Percentiles rank a stretch among this genome's conserved stretches.
Evolutionary conservation across 1,140 invertebrate genomes (phyloP).

Genomic region (Heliconius eleuchia): DNA sequence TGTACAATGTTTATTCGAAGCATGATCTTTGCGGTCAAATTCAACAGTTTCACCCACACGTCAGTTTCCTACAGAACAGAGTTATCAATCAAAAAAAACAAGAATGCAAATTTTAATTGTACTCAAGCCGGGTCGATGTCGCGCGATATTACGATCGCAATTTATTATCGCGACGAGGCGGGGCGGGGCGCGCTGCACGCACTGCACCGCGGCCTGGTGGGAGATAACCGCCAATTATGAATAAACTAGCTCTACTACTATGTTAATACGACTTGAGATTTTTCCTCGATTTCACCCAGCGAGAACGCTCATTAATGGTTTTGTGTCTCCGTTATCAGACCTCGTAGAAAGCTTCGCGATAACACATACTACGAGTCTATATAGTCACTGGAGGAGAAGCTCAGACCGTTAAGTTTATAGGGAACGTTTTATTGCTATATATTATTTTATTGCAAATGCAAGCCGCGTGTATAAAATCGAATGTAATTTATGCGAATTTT

Average conservation of each 20-base stretch:
- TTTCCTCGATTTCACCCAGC: constrained; percentile 76
- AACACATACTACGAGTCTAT: constrained; percentile 42
- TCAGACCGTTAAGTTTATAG: constrained; percentile 34
- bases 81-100: constrained; percentile 73
- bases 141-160: constrained; percentile 67
- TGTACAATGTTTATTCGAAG: not conserved
- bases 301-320: constrained; percentile 73
- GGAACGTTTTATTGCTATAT: constrained; percentile 33
- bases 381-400: constrained; percentile 16
- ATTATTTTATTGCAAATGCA: constrained; percentile 31
- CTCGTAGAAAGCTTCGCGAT: constrained; percentile 64
- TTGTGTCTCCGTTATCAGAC: constrained; percentile 68
- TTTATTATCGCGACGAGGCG: constrained; percentile 55
- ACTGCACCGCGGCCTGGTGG: constrained; percentile 52
- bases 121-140: constrained; percentile 55
- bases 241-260: constrained; percentile 77
- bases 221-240: constrained; percentile 74
- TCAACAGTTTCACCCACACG: not conserved
- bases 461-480: constrained; percentile 22
- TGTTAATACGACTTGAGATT: constrained; percentile 78
- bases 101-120: constrained; percentile 79
- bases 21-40: not conserved
- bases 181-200: constrained; percentile 52
- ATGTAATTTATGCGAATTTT: constrained; percentile 39
- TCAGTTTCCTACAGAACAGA: constrained; percentile 49